Percentiles rank a stretch among this genome's conserved stretches.
Conservation (phyloP, 23 tunicate species). For the Halocynthia roretzi region DNA sequence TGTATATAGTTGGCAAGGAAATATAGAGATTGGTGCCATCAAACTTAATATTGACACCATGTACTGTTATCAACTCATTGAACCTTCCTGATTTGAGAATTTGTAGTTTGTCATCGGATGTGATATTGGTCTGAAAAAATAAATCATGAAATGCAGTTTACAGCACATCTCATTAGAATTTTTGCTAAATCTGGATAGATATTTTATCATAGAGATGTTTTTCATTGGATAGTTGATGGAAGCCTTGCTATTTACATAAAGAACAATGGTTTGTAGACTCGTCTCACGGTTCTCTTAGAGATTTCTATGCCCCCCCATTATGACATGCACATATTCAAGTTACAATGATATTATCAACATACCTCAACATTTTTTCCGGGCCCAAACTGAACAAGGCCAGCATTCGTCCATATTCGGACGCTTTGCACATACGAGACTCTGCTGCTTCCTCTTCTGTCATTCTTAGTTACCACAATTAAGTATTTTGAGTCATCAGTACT, state of each 20-base stretch:
- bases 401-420: background rate
- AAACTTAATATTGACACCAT: constrained; percentile 7
- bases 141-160: too few relatives aligned
- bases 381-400: background rate
- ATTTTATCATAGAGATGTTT: too few relatives aligned
- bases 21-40: constrained; percentile 19
- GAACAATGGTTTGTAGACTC: background rate
- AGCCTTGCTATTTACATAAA: too few relatives aligned
- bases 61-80: background rate
- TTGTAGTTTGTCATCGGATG: too few relatives aligned
- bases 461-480: background rate
- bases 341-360: background rate
- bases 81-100: too few relatives aligned
- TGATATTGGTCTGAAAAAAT: too few relatives aligned
- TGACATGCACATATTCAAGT: background rate
- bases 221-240: too few relatives aligned
- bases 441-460: background rate
- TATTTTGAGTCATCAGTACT: constrained; percentile 20
- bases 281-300: background rate
- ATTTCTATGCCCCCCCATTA: too few relatives aligned
- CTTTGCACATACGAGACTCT: constrained; percentile 4
- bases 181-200: too few relatives aligned
- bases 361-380: constrained; percentile 10
- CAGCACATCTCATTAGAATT: too few relatives aligned
- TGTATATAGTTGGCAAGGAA: constrained; percentile 6